Conservation (phyloP, 2,113 vertebrate genomes). For the Trichechus manatus region DNA sequence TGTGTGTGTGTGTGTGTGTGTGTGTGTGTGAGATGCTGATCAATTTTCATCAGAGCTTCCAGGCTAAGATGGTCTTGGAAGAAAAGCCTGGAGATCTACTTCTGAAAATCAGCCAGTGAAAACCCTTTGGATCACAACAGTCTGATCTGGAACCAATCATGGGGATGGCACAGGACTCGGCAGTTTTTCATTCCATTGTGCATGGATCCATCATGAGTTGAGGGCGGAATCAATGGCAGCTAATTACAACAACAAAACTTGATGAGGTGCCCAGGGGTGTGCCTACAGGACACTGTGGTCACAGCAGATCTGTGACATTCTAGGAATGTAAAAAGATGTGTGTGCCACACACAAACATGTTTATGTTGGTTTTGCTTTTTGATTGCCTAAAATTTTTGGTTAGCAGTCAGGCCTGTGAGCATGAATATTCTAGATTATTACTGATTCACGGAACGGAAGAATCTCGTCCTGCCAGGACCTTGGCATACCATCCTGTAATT, state of each 20-base stretch:
- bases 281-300: background rate
- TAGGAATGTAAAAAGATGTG: background rate
- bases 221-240: background rate
- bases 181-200: background rate
- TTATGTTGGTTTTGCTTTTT: background rate
- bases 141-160: background rate
- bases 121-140: background rate
- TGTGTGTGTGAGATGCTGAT: background rate
- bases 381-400: conserved; percentile 15
- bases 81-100: background rate
- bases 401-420: background rate
- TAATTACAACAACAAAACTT: background rate
- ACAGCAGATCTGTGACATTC: background rate
- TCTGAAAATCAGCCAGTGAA: background rate
- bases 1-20: background rate
- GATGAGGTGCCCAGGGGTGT: background rate
- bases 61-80: background rate
- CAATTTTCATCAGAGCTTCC: background rate
- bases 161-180: background rate
- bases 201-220: background rate
- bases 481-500: conserved; percentile 54
- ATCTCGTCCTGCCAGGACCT: conserved; percentile 53
- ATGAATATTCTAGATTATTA: conserved; percentile 11
- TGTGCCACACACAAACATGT: rapidly evolving
- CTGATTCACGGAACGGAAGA: conserved; percentile 29